Evolutionary conservation across 2,888 invertebrate genomes (phyloP), one percentile per base, ranked within the genome.

Genomic region (Agrotis ipsilon): DNA sequence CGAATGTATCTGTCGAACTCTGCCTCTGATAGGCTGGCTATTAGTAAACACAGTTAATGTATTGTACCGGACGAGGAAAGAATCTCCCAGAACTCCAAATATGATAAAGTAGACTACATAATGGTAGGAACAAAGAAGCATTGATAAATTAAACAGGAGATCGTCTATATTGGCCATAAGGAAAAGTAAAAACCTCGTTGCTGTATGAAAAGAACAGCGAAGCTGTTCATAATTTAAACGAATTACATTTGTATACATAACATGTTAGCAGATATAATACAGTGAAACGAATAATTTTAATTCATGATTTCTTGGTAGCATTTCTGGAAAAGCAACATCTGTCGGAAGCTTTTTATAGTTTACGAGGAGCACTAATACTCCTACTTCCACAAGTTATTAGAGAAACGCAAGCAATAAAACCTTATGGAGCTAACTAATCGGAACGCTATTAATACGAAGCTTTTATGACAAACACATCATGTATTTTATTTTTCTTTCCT

Each of bases 271-370:
- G 52, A 59, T 63, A 46, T 70, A 62, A 39, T 59, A 55, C 9
- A 27, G 54, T 11, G 82, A 81, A 81, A 80, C 69, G 78, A 72
- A 74, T 81, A 79, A 82, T 81, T 89, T 88, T 85, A 86, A 87
- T 84, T 32, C 57, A 73, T 80, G 68, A 75, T 68, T 82, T 75
- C 85, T 85, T 78, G 63, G 81, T 83, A 86, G 81, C 81, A 81
- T 72, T 87, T 89, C 86, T 87, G 86, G 85, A 89, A 88, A 89
- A 82, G 74, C 80, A 84, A 84, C 89, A 90, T 90, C 86, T 88
- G 86, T 89, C 90, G 89, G 88, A 89, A 90, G 87, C 88, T 90
- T 90, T 90, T 91, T 88, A 91, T 90, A 90, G 89, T 88, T 89
- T 86, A 90, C 86, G 87, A 88, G 83, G 83, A 75, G 68, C 80